A percentile compares a stretch with the other conserved stretches of the same genome.
Evolutionary conservation across 2,113 vertebrate species (phyloP).

Genomic region (Pituophis catenifer): DNA sequence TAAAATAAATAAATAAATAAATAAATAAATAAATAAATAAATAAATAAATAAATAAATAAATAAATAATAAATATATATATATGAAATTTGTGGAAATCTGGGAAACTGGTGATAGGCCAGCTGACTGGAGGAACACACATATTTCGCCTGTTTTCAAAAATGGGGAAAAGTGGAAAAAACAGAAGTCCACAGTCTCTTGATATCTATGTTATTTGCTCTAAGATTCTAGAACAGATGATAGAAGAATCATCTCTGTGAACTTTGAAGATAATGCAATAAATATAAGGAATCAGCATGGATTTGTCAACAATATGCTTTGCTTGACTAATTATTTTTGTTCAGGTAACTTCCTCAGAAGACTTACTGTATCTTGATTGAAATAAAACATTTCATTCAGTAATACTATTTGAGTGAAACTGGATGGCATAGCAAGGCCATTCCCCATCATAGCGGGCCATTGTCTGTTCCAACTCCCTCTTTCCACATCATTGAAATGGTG

Average conservation of each 20-base stretch:
- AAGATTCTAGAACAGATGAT: not conserved
- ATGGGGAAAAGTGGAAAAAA: not conserved
- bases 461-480: not conserved
- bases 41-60: too few species aligned
- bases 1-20: too few species aligned
- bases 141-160: not conserved
- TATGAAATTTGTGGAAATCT: not conserved
- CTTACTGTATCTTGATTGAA: not conserved
- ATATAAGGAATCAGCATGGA: not conserved
- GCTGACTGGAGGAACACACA: not conserved
- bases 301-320: not conserved
- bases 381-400: not conserved
- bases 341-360: not conserved
- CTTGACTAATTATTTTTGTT: not conserved
- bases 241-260: not conserved
- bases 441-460: not conserved
- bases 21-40: too few species aligned
- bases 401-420: not conserved
- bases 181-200: not conserved
- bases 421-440: not conserved
- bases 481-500: not conserved
- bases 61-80: not conserved
- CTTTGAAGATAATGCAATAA: not conserved
- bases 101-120: not conserved
- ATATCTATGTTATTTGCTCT: not conserved